A percentile compares a stretch with the other conserved stretches of the same genome.
These are phyloP conservation scores for Heterohyrax brucei DNA, from an alignment of 2,797 vertebrate species.

Conservation along the genomic window DNA sequence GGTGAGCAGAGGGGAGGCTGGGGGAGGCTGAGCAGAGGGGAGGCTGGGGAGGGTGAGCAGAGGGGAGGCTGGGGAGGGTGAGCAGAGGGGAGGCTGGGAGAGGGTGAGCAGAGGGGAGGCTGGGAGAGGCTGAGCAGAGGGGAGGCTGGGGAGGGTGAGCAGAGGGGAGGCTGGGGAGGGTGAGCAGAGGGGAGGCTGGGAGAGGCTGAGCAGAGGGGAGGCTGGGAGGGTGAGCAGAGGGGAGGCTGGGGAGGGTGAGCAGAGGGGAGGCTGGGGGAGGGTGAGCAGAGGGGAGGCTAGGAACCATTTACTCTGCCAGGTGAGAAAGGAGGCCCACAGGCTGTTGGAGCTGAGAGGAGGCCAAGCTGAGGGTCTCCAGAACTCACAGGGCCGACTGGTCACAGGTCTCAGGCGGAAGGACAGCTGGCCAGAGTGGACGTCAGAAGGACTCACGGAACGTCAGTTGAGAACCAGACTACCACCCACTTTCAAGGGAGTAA, in stretches of 20 bases:
- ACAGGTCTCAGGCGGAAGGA: fast-evolving
- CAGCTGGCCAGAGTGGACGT: fast-evolving
- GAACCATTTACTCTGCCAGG: background rate
- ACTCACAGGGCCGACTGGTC: fast-evolving
- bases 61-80: too few species aligned
- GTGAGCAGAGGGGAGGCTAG: background rate
- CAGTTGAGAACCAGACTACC: background rate
- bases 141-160: too few species aligned
- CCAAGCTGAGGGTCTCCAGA: fast-evolving
- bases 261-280: background rate
- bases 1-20: too few species aligned
- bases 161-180: too few species aligned
- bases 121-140: too few species aligned
- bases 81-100: too few species aligned
- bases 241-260: background rate
- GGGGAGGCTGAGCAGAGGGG: too few species aligned
- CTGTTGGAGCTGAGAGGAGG: fast-evolving
- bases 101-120: too few species aligned
- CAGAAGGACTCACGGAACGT: fast-evolving
- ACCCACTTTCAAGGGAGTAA: background rate
- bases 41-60: too few species aligned
- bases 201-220: too few species aligned
- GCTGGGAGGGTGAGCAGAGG: too few species aligned
- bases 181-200: too few species aligned
- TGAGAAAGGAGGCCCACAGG: background rate